Base-by-base conservation (phyloP, 2,797 vertebrate genomes). In the Mormyrus proboscirostris region DNA sequence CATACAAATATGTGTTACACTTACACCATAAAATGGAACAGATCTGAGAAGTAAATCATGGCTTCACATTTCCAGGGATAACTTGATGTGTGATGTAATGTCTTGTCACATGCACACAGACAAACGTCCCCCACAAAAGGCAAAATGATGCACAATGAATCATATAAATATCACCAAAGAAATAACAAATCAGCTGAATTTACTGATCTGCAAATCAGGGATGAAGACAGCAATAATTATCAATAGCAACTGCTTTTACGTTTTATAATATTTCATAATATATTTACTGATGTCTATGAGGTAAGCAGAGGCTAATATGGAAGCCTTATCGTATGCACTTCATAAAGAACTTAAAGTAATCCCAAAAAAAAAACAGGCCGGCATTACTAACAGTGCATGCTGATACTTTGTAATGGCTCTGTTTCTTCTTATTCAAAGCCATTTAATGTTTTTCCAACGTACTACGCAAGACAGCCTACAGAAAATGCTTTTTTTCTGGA, bases 261-360 rank as follows among this genome's bases (percentile, higher is more conserved):
- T 19, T 76, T 41, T 76, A 76, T 16, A 76, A 33, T 73, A 73
- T 33, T 73, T 38, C 10, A 49, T 83, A 83, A 49, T 50, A 85
- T 85, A 25, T 29, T 85, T 51, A 85, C 83, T 50, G 47, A 90
- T 90, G 85, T 88, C 84, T 87, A 51, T 89, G 88, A 91, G 89
- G 89, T 91, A 89, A 89, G 86, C 86, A 86, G 85, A 86, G 85
- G 76, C 53, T 50, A 88, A 86, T 83, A 91, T 16, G 25, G 73
- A 89, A 76, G 41, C 53, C 50, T 73, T 84, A 51, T 89, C 50
- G 55, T 84, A 55, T 76, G 62, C n/a, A 55, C 88, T 73, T 55
- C 29, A 62, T 25, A 33, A 65, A 88, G 47, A 79, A 76, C 25
- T 50, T 29, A 38, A n/a, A 4, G 16, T 7, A 53, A 16, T 0